Percentiles rank a stretch among this genome's conserved stretches.
Conservation (phyloP, 2,797 vertebrate genomes). For the Intellagama lesueurii region DNA sequence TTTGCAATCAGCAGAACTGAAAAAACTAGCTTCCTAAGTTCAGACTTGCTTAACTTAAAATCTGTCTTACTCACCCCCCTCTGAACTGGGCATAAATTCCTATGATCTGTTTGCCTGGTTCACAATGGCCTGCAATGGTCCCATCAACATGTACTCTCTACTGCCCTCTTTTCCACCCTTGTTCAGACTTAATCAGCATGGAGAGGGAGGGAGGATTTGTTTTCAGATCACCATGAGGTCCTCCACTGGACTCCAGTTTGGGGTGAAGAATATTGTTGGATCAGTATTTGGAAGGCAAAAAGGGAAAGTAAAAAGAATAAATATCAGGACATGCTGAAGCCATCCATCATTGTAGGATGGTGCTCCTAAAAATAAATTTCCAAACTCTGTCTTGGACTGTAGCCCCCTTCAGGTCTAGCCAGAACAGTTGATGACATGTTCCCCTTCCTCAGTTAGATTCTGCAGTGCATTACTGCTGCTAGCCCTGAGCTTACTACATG, state of each 20-base stretch:
- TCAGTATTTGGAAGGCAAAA: not conserved
- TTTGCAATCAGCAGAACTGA: not conserved
- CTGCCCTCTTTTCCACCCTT: not conserved
- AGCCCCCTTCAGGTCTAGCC: not conserved
- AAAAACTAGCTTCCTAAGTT: no score
- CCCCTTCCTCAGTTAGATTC: not conserved
- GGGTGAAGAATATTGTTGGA: not conserved
- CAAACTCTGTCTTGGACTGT: not conserved
- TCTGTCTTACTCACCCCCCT: no score
- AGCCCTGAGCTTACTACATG: not conserved
- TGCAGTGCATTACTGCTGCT: not conserved
- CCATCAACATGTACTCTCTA: not conserved
- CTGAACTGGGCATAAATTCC: not conserved
- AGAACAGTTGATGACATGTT: not conserved
- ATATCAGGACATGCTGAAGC: not conserved
- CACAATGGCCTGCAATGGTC: not conserved
- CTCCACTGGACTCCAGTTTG: not conserved
- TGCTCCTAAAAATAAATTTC: not conserved
- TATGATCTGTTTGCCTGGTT: not conserved
- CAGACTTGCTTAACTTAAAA: no score
- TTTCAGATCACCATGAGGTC: not conserved
- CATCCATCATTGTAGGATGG: not conserved
- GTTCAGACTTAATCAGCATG: not conserved
- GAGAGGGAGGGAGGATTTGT: not conserved
- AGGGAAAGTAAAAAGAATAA: not conserved